Evolutionary conservation across 2,888 invertebrate species (phyloP).

Genomic region (Caenorhabditis zanzibari): DNA sequence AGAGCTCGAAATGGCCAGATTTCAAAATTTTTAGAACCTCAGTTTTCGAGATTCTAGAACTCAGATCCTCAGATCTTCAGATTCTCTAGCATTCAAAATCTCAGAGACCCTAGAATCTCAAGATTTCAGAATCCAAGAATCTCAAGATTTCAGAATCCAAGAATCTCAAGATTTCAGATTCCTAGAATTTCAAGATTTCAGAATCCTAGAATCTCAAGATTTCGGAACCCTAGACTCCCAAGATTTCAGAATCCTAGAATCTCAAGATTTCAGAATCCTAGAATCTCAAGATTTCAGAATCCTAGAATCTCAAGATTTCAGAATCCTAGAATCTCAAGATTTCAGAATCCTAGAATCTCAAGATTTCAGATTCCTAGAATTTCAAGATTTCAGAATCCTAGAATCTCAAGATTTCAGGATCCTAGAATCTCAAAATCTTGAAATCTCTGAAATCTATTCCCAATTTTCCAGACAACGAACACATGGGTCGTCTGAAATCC

Average conservation of each 20-base stretch:
- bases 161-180: too few species aligned
- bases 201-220: too few species aligned
- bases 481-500: conserved; percentile 82
- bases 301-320: not conserved
- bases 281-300: too few species aligned
- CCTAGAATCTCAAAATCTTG: not conserved
- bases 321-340: not conserved
- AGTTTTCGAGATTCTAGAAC: not conserved
- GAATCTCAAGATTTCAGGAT: not conserved
- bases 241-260: too few species aligned
- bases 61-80: not conserved
- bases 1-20: too few species aligned
- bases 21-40: too few species aligned
- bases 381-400: not conserved
- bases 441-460: not conserved
- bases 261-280: too few species aligned
- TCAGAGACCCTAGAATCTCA: too few species aligned
- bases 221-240: too few species aligned
- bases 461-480: conserved; percentile 88
- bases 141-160: too few species aligned
- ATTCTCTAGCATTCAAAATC: not conserved
- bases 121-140: too few species aligned
- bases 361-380: not conserved
- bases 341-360: not conserved
- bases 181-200: too few species aligned